These are phyloP conservation scores for Gymnarchus niloticus DNA, from an alignment of 2,113 vertebrate species.

Conservation along the genomic window DNA sequence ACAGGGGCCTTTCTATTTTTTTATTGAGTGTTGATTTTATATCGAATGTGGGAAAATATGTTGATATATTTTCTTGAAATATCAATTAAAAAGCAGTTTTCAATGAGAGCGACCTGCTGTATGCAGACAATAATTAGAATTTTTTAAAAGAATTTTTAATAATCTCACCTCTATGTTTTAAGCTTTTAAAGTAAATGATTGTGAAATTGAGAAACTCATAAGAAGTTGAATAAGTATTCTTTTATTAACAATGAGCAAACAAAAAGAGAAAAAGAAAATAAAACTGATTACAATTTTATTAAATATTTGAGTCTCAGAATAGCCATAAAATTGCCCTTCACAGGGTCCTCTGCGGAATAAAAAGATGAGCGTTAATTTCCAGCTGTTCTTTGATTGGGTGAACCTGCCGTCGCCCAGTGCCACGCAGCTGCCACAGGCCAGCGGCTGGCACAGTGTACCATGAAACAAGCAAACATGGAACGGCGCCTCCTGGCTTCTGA, in stretches of 20 bases:
- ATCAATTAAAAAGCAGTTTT: background rate
- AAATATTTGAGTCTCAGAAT: conserved; percentile 55
- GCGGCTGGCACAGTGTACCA: conserved; percentile 88
- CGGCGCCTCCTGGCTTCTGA: conserved; percentile 90
- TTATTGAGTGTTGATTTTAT: background rate
- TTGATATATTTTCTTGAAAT: background rate
- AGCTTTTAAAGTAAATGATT: background rate
- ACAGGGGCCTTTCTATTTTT: background rate
- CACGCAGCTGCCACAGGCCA: conserved; percentile 91
- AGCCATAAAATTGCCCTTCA: conserved; percentile 73
- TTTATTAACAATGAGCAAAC: background rate
- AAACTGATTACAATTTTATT: conserved; percentile 39
- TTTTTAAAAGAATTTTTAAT: background rate
- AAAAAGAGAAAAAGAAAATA: conserved; percentile 1
- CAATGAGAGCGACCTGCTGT: background rate
- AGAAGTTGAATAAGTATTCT: background rate
- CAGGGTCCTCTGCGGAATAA: conserved; percentile 68
- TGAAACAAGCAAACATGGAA: conserved; percentile 99
- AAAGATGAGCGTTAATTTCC: conserved; percentile 92
- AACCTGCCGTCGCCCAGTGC: conserved; percentile 72
- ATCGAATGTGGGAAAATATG: background rate
- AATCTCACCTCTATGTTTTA: background rate
- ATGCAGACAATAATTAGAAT: background rate
- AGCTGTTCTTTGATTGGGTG: conserved; percentile 90
- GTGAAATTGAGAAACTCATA: background rate